These are phyloP conservation scores for Ophion slaviceki DNA, from an alignment of 2,888 invertebrate species.

Conservation along the genomic window DNA sequence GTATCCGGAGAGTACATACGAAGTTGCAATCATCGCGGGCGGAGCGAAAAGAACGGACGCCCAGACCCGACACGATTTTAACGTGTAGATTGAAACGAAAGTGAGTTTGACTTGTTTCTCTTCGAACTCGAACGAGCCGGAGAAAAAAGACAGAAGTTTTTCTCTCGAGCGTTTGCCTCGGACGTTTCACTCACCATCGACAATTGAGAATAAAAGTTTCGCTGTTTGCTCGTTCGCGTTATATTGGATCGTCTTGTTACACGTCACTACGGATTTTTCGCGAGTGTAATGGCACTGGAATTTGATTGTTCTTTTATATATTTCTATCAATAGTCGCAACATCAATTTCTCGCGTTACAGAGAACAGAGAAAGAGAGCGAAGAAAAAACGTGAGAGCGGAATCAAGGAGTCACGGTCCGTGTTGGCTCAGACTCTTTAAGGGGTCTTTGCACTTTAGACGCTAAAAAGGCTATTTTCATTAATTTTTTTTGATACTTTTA, in stretches of 20 bases:
- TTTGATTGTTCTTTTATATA: neutral
- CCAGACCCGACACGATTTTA: neutral
- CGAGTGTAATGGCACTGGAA: neutral
- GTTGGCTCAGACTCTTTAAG: conserved; percentile 27
- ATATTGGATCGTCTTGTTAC: neutral
- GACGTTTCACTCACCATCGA: conserved; percentile 11
- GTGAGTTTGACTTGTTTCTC: conserved; percentile 1
- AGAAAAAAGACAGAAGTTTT: neutral
- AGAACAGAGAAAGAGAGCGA: neutral
- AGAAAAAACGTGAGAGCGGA: neutral
- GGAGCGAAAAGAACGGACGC: neutral
- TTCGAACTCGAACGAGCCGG: neutral
- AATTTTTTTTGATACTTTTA: too few species aligned
- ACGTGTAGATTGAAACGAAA: neutral
- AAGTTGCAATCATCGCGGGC: neutral
- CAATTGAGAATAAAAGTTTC: conserved; percentile 59
- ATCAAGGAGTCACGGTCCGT: conserved; percentile 34
- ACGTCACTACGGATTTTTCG: conserved; percentile 21
- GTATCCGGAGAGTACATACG: neutral
- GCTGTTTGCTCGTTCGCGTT: conserved; percentile 7
- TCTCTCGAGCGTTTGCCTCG: neutral
- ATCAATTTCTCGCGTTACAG: conserved; percentile 22
- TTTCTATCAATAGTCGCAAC: conserved; percentile 28
- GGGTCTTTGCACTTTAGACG: too few species aligned
- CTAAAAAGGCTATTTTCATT: too few species aligned